Evolutionary conservation across 64 coral and sea anemone genomes (phyloP).

Genomic region (Montipora sp.): DNA sequence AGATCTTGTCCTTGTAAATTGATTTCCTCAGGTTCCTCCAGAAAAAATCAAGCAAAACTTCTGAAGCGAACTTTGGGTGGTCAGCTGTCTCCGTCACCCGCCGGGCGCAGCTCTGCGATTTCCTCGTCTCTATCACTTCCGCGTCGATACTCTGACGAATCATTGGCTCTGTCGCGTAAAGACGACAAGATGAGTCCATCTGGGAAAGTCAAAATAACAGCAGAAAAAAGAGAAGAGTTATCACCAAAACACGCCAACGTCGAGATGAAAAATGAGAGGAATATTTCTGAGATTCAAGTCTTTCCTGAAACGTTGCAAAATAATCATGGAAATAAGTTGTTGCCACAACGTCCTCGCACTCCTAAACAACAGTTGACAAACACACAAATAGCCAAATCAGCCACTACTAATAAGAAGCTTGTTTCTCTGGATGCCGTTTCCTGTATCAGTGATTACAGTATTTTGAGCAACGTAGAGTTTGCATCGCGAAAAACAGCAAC

Average conservation of each 20-base stretch:
- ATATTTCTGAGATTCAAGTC: slow-evolving; percentile 81
- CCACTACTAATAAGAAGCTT: background rate
- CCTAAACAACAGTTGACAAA: slow-evolving; percentile 24
- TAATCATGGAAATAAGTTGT: slow-evolving; percentile 42
- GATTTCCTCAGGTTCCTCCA: slow-evolving; percentile 16
- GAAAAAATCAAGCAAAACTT: slow-evolving; percentile 31
- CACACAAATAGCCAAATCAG: slow-evolving; percentile 10
- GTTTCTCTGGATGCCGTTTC: slow-evolving; percentile 84
- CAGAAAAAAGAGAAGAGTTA: background rate
- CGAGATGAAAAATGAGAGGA: background rate
- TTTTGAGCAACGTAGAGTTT: slow-evolving; percentile 77
- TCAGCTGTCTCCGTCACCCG: slow-evolving; percentile 2
- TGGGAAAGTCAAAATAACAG: slow-evolving; percentile 19
- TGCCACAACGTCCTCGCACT: slow-evolving; percentile 46
- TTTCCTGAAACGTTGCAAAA: slow-evolving; percentile 53
- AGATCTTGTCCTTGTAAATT: background rate
- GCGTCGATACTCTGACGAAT: slow-evolving; percentile 25
- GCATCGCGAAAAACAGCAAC: slow-evolving; percentile 29
- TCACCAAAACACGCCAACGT: background rate
- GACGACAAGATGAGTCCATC: slow-evolving; percentile 29
- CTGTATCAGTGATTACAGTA: slow-evolving; percentile 86
- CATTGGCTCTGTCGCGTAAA: slow-evolving; percentile 35
- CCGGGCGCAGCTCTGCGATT: slow-evolving; percentile 9
- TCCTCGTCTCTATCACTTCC: slow-evolving; percentile 8
- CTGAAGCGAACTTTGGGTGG: slow-evolving; percentile 3